Percentiles rank a stretch among this genome's conserved stretches.
These are phyloP conservation scores for Dendrocincla fuliginosa DNA, from an alignment of 2,797 vertebrate genomes.

Conservation along the genomic window DNA sequence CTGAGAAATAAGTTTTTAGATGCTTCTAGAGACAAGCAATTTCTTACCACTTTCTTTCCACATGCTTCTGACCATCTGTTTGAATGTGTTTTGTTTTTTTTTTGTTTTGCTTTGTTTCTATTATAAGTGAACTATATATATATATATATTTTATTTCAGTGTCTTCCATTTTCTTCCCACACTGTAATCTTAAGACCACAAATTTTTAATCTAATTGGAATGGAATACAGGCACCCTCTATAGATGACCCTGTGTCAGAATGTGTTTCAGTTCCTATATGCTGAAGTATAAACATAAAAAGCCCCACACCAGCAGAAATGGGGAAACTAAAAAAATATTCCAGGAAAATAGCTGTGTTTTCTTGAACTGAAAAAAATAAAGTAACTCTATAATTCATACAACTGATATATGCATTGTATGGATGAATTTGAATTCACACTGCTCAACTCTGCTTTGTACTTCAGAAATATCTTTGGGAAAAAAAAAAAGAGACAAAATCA, in stretches of 20 bases:
- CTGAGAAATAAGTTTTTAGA: neutral
- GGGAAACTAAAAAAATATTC: neutral
- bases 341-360: neutral
- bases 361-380: neutral
- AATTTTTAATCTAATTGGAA: neutral
- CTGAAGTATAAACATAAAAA: neutral
- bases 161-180: neutral
- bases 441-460: neutral
- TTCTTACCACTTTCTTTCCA: neutral
- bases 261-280: neutral
- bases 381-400: neutral
- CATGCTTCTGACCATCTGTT: neutral
- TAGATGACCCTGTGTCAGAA: neutral
- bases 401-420: neutral
- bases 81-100: neutral
- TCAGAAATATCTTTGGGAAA: neutral
- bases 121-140: neutral
- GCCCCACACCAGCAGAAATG: neutral
- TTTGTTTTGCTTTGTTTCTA: neutral
- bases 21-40: neutral
- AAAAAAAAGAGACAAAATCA: neutral
- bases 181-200: neutral
- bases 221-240: neutral
- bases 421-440: neutral
- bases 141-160: neutral